Base-by-base conservation (phyloP, 2,888 invertebrate species). In the Hypsopygia costalis region DNA sequence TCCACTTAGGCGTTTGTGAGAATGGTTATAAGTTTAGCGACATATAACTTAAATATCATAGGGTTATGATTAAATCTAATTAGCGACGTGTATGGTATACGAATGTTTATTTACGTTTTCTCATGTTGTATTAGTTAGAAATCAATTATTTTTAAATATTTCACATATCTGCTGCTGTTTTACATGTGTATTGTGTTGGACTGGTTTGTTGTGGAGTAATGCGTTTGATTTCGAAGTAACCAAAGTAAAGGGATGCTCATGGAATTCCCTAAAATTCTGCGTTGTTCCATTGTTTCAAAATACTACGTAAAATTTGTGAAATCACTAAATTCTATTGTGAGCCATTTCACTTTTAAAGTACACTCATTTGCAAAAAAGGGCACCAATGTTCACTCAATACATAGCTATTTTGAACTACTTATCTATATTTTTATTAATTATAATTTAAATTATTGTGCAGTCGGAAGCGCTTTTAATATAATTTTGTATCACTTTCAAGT, bases 201-300 rank as follows among this genome's bases (percentile, higher is more conserved):
- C 8, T 38, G 9, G 32, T 38, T 32, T 9, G 12, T 30, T 32
- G 32, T 32, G 25, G 33, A 16, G 12, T 39, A 27, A 30, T 31
- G 25, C 25, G 6, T 6, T n/a, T 29, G 21, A 31, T 20, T 21
- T 11, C n/a, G n/a, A n/a, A n/a, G n/a, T n/a, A n/a, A 31, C 30
- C n/a, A 20, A 37, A n/a, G 11, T 29, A 30, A 20, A 8, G 36
- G 47, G 47, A 43, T 43, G 39, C 41, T 44, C 29, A 51, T 68
- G 74, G 76, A 71, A 71, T 77, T 75, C 76, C 75, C 72, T 65
- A 44, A 63, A 63, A 61, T 64, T 69, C 56, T 60, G 37, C 44
- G 47, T 48, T 51, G 42, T 50, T 36, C 41, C 30, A 38, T 41
- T 44, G 10, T 46, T 44, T 34, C 40, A 44, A 38, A 40, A 37